Conservation (phyloP, 1,140 invertebrate species). For the Brachionus angularis region DNA sequence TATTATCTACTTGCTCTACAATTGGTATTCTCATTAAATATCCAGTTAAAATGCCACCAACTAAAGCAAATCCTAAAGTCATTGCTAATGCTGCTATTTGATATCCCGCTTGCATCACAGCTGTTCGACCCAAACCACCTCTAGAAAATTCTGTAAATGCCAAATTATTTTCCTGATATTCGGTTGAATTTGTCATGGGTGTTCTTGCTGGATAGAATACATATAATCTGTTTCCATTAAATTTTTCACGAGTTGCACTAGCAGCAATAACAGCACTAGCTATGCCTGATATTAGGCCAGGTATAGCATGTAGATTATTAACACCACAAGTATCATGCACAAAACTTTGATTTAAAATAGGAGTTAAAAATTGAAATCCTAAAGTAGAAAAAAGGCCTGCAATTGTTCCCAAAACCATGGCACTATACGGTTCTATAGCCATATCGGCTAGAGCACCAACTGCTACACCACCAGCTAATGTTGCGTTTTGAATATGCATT, state of each 20-base stretch:
- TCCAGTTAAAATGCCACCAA: constrained; percentile 76
- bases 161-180: constrained; percentile 49
- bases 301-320: constrained; percentile 91
- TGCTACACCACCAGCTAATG: constrained; percentile 63
- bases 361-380: constrained; percentile 78
- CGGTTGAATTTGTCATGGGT: constrained; percentile 53
- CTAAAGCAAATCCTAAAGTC: constrained; percentile 68
- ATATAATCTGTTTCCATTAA: constrained; percentile 52
- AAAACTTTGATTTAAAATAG: constrained; percentile 56
- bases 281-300: constrained; percentile 76
- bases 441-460: constrained; percentile 68
- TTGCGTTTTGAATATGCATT: constrained; percentile 61
- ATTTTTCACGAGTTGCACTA: constrained; percentile 51
- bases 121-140: constrained; percentile 64
- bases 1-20: not conserved
- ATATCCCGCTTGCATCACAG: constrained; percentile 69
- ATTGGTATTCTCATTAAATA: constrained; percentile 45
- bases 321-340: constrained; percentile 64
- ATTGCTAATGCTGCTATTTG: constrained; percentile 70
- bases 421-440: constrained; percentile 78
- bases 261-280: constrained; percentile 71
- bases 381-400: constrained; percentile 77
- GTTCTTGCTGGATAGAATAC: constrained; percentile 61
- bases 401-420: constrained; percentile 72
- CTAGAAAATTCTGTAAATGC: constrained; percentile 48